These are phyloP conservation scores for Passerina amoena DNA, from an alignment of 2,113 vertebrate genomes.

Conservation along the genomic window DNA sequence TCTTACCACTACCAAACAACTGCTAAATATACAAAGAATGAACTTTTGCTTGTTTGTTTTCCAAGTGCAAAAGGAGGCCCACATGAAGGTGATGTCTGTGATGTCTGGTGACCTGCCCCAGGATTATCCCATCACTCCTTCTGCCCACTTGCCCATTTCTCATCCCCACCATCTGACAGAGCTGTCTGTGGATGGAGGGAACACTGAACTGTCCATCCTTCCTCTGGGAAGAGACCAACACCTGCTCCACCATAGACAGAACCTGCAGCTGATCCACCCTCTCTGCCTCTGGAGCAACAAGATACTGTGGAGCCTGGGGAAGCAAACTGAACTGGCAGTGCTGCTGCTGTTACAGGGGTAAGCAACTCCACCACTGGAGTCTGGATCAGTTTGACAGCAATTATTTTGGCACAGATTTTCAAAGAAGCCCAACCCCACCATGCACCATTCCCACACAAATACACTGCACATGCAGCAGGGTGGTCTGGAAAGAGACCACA, in stretches of 20 bases:
- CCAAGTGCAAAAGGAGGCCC: background rate
- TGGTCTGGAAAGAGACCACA: background rate
- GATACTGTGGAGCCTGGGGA: accelerated
- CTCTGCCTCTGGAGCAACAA: background rate
- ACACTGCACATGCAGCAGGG: background rate
- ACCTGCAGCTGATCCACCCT: background rate
- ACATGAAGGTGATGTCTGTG: background rate
- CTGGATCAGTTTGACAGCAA: background rate
- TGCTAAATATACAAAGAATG: background rate
- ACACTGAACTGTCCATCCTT: background rate
- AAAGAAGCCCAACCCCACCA: background rate
- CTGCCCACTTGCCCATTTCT: background rate
- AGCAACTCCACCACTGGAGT: background rate
- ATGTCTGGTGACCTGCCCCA: background rate
- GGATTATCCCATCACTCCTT: background rate
- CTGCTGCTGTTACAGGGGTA: accelerated
- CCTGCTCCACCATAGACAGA: background rate
- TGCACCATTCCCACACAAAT: accelerated
- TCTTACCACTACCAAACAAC: background rate
- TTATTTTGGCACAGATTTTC: background rate
- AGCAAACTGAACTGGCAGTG: background rate
- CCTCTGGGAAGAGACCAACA: background rate
- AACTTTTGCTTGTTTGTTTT: background rate
- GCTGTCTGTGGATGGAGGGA: background rate
- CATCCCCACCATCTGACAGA: background rate